phyloP scores from a whole-genome alignment of 2,113 vertebrate species.

The Campylomormyrus numenius region DNA sequence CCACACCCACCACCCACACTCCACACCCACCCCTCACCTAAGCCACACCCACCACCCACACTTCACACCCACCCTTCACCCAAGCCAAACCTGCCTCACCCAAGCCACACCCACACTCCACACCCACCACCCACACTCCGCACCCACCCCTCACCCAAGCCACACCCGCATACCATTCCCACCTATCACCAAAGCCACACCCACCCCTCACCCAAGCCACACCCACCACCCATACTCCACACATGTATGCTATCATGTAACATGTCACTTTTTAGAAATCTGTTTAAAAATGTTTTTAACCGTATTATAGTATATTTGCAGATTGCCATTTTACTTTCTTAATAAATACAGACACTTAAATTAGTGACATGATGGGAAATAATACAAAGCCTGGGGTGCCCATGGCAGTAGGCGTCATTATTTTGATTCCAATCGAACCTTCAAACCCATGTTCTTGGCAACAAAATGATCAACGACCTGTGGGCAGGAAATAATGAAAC shows the following conservation, averaged over 20 bases:
- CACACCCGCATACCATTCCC: background rate
- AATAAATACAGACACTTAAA: background rate
- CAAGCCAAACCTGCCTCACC: too few relatives aligned
- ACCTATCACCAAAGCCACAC: background rate
- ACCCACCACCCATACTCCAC: background rate
- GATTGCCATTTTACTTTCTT: background rate
- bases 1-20: background rate
- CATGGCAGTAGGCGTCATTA: background rate
- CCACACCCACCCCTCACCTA: background rate
- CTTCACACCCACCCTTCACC: background rate
- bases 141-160: background rate
- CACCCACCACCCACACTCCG: background rate
- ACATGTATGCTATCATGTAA: background rate
- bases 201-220: background rate
- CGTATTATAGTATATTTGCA: background rate
- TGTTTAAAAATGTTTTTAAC: background rate
- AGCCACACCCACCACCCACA: background rate
- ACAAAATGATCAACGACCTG: background rate
- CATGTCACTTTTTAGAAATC: background rate
- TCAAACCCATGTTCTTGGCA: constrained; percentile 9
- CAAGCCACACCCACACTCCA: background rate
- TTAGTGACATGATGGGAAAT: background rate
- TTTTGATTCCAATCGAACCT: constrained; percentile 3
- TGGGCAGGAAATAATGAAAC: constrained; percentile 5
- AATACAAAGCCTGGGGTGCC: background rate